Conservation (phyloP, 1,140 invertebrate genomes). For the Homarus americanus region DNA sequence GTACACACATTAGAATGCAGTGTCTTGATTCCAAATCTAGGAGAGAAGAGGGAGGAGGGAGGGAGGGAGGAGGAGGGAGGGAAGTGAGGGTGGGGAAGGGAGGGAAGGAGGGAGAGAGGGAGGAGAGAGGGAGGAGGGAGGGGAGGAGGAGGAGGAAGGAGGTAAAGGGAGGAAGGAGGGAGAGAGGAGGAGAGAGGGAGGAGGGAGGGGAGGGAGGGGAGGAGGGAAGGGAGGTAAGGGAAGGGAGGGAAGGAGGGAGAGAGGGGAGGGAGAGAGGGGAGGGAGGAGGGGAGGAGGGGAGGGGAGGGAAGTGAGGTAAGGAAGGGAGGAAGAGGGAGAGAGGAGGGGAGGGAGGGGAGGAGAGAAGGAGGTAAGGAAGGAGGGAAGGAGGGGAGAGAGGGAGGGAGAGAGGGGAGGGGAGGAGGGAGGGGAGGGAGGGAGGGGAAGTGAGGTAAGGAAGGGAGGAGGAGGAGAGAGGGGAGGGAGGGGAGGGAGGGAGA, state of each 20-base stretch:
- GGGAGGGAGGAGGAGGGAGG: neutral
- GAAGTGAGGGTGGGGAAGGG: too few species aligned
- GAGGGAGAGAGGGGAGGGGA: neutral
- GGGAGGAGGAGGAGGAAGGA: constrained; percentile 2
- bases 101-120: neutral
- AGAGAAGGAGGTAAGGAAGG: neutral
- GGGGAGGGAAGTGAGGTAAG: neutral
- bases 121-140: neutral
- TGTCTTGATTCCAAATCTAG: too few species aligned
- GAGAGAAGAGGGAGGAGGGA: neutral
- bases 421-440: neutral
- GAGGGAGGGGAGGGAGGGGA: constrained; percentile 9
- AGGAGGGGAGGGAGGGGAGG: neutral
- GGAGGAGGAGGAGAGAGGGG: neutral
- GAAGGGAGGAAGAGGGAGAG: neutral
- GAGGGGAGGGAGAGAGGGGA: neutral
- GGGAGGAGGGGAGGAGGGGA: too few species aligned
- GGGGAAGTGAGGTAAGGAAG: neutral
- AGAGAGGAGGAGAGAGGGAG: neutral
- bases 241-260: neutral
- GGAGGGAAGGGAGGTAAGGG: neutral
- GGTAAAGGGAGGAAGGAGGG: neutral
- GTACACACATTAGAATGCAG: too few species aligned
- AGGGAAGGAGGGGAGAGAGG: neutral
- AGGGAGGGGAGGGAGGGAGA: too few species aligned